Base-by-base conservation (phyloP, 2,113 vertebrate genomes). In the Calidris pugnax region DNA sequence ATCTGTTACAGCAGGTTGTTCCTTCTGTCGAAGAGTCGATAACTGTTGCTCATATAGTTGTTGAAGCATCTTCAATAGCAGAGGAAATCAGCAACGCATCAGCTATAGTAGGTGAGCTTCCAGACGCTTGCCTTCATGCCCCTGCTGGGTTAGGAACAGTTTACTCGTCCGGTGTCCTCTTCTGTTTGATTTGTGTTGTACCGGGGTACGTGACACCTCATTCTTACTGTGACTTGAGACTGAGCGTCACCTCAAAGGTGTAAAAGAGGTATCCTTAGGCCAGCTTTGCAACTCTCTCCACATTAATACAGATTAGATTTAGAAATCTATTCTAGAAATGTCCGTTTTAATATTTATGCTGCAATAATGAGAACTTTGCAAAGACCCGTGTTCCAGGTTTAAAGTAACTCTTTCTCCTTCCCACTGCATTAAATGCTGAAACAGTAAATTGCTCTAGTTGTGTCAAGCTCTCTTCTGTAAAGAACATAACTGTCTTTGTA, bases 31-130 rank as follows among this genome's bases (percentile, higher is more conserved):
- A 98, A 80, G 98, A 98, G 80, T 94, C 98, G 27, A 97, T 98
- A 37, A 98, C 98, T 12, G 95, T 98, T 71, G 98, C 98, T 76
- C 98, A 98, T 64, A 98, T 98, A 4, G 97, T 98, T 63, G 98
- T 98, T 21, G 98, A 98, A 84, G 92, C 98, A 0, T 97, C 98
- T 27, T 90, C 98, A 3, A 96, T 98, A 66, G 85, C 98, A 7
- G 97, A 98, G 69, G 98, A 98, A 27, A 97, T 98, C 85, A 32
- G 85, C 94, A 92, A 51, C 1, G 51, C 97, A 0, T 95, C 98
- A 1, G 95, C 98, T 26, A 78, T 98, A 18, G 96, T 98, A 75
- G 98, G 98, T 98, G 97, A 97, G 97, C 66, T n/a, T 18, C 12
- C 2, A 4, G 67, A 12, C 24, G 60, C 55, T 47, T 68, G 50